Base-by-base conservation (phyloP, 2,113 vertebrate genomes). In the Sceloporus tristichus region DNA sequence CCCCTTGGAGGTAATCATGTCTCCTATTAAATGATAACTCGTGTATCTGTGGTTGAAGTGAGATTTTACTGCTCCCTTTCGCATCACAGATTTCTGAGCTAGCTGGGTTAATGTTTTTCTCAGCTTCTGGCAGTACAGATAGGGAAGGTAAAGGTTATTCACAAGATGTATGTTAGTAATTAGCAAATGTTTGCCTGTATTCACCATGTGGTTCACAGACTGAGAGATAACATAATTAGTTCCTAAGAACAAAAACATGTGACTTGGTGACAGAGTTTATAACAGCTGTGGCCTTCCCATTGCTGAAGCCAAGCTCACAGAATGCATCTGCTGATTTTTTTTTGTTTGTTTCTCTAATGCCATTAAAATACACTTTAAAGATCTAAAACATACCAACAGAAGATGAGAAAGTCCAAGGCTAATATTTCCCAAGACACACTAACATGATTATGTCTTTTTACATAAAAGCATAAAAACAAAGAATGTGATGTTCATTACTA, bases 221-320 rank as follows among this genome's bases (percentile, higher is more conserved):
- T 21, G 40, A 78, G 59, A 78, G 59, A 82, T 53, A 71, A 56
- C 71, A 65, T 25, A 59, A 65, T 70, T 38, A 7, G 27, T 71
- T 70, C 23, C 62, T 48, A 79, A 40, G 25, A 56, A 59, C 21
- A 78, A 23, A 7, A 84, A 38, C 62, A n/a, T 25, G 74, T 16
- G n/a, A 81, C 75, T 40, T 10, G 11, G 66, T n/a, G 21, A 66
- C 27, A 59, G 65, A 2, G 3, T 65, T 71, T 70, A 56, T 48
- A 59, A 77, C 27, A 78, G 73, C 21, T 75, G 56, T 73, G 29
- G 40, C 2, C 21, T 79, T 70, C 25, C 10, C 13, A 18, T 48
- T 18, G 56, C 0, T 1, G 3, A 56, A 87, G 53, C 9, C 76
- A 21, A 42, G 0, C 0, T 1, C 16, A 80, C 18, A 38, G 13